Conservation (phyloP, 2,888 invertebrate species). For the Hydropsyche betteni region DNA sequence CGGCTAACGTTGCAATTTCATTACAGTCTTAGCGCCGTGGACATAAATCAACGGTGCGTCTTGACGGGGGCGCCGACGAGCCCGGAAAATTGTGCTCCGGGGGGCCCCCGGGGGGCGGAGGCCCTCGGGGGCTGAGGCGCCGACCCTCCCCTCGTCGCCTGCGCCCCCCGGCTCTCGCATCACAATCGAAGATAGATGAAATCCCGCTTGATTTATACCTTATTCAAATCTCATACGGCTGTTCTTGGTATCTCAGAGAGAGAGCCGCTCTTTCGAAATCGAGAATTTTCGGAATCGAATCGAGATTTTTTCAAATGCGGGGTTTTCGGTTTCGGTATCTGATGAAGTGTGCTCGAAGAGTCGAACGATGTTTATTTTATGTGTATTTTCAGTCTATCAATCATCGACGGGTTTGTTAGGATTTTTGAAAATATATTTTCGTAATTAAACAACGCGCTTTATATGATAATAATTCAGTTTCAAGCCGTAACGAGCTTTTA, state of each 20-base stretch:
- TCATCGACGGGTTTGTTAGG: too few relatives aligned
- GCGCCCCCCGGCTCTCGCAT: constrained; percentile 27
- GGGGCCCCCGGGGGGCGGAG: constrained; percentile 37
- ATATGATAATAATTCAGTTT: too few relatives aligned
- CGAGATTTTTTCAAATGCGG: neutral
- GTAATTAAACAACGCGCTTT: too few relatives aligned
- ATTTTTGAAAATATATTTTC: too few relatives aligned
- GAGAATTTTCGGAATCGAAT: constrained; percentile 17
- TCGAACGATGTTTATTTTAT: too few relatives aligned
- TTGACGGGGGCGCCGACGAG: constrained; percentile 51
- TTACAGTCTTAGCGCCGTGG: constrained; percentile 52
- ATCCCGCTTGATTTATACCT: constrained; percentile 52
- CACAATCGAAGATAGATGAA: constrained; percentile 52
- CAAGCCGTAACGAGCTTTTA: too few relatives aligned
- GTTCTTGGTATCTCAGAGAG: neutral
- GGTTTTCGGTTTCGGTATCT: too few relatives aligned
- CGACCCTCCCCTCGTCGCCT: constrained; percentile 9
- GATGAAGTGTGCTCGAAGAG: too few relatives aligned
- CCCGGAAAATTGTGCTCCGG: constrained; percentile 33
- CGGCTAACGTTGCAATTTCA: constrained; percentile 53
- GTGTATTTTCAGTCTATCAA: too few relatives aligned
- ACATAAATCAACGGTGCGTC: constrained; percentile 52
- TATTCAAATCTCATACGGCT: constrained; percentile 49
- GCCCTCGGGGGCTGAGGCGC: constrained; percentile 21
- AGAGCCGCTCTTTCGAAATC: neutral